Evolutionary conservation across 2,113 vertebrate genomes (phyloP), one percentile per base, ranked within the genome.

Genomic region (Bungarus multicinctus): DNA sequence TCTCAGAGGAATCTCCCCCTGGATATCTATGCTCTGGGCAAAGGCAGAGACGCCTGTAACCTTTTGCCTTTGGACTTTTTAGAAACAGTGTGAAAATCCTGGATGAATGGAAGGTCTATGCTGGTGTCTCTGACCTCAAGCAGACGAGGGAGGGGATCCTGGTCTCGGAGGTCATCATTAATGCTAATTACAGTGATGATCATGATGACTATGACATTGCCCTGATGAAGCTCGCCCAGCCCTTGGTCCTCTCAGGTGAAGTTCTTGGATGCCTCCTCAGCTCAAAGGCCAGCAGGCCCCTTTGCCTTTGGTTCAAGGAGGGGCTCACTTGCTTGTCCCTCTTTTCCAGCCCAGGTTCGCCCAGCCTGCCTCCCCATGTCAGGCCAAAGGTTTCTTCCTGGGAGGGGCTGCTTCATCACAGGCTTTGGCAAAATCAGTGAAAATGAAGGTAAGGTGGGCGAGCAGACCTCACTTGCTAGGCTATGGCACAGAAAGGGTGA

Each of bases 201-300:
- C 98, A 97, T 0, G 98, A 98, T 0, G 98, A 99, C 97, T 97
- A 98, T 0, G 99, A 99, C 93, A 96, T 99, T 0, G 98, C 98
- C 18, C 97, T 99, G 85, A 96, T 99, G 95, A 97, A 97, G 95
- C 98, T 99, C 7, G 93, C 92, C 54, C 95, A 94, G 92, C 97
- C 98, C 0, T 94, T 99, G 92, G 23, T 10, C 0, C 98, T 98
- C 89, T 97, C 97, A 0, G 95, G 99, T 99, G 91, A 98, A 95
- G 47, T 0, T 4, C 89, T 16, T 14, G 1, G 18, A 30, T 14
- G 25, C 47, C 86, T 50, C 30, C 86, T 34, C 52, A 4, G 11
- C 87, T 22, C 7, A 16, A 11, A 34, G 3, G 30, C 85, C 23
- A 39, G 69, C 4, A 27, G 43, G 10, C 11, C 45, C 1, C 0